Evolutionary conservation across 2,888 invertebrate genomes (phyloP).

Genomic region (Shargacucullia verbasci): DNA sequence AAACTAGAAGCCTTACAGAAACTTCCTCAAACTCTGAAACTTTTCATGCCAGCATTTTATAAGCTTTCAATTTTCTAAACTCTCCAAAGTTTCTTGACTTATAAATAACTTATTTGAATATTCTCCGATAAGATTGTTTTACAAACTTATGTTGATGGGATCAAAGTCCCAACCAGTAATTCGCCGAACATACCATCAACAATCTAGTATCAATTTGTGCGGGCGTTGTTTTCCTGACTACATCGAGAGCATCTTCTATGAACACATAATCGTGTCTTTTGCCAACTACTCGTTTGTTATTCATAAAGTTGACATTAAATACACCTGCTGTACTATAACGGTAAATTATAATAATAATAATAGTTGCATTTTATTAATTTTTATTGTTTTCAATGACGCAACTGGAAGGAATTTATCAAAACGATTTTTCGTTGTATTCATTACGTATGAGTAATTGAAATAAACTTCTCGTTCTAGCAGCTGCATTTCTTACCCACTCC

Average conservation of each 20-base stretch:
- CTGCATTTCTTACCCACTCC: no score
- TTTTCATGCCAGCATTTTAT: no score
- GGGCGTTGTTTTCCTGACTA: conserved; percentile 24
- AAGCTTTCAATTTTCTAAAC: no score
- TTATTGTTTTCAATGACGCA: no score
- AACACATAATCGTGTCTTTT: conserved; percentile 30
- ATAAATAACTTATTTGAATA: background rate
- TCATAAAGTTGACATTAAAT: conserved; percentile 28
- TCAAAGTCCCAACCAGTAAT: conserved; percentile 32
- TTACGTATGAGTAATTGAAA: no score
- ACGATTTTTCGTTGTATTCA: no score
- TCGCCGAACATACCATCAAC: conserved; percentile 24
- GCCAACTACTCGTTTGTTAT: conserved; percentile 27
- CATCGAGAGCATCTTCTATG: conserved; percentile 11
- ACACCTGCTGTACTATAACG: conserved; percentile 22
- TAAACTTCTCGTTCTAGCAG: no score
- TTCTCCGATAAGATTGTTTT: background rate
- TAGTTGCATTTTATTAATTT: no score
- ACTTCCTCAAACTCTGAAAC: no score
- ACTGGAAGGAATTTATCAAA: no score
- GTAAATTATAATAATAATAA: background rate
- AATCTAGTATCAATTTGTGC: conserved; percentile 29
- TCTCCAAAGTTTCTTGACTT: no score
- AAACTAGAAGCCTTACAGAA: no score
- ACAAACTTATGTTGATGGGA: conserved; percentile 1